These are phyloP conservation scores for Sebastes trivittatus DNA, from an alignment of 2,797 vertebrate genomes.

Conservation along the genomic window DNA sequence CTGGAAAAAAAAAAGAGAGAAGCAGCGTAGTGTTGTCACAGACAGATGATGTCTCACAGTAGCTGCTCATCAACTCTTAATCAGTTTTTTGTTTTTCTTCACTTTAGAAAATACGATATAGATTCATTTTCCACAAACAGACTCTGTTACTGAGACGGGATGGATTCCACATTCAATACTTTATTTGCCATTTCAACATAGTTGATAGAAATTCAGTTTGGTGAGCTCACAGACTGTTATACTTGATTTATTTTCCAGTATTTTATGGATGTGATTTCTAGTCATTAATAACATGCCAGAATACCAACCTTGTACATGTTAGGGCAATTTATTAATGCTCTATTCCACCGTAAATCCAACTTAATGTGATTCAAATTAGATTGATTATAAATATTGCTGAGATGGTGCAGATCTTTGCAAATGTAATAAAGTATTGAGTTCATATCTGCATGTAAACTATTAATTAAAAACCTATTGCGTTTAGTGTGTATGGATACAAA, in stretches of 20 bases:
- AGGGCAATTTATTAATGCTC: neutral
- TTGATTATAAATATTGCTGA: neutral
- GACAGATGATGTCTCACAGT: constrained; percentile 51
- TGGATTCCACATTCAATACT: neutral
- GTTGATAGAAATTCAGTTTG: neutral
- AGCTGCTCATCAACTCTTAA: constrained; percentile 54
- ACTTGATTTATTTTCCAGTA: constrained; percentile 15
- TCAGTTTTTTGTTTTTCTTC: constrained; percentile 30
- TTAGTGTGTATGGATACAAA: too few species aligned
- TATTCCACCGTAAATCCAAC: neutral
- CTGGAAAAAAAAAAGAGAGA: neutral
- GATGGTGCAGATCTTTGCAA: too few species aligned
- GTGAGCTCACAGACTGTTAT: neutral
- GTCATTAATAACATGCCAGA: neutral
- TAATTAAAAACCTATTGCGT: too few species aligned
- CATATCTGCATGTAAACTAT: too few species aligned
- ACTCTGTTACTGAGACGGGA: neutral
- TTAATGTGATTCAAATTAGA: neutral
- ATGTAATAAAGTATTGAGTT: rapidly evolving
- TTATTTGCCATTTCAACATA: neutral
- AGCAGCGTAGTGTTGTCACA: constrained; percentile 21
- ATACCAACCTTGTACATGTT: neutral
- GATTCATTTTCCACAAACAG: neutral
- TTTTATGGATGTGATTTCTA: neutral
- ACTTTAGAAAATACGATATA: constrained; percentile 16